Conservation (phyloP, 2,113 vertebrate genomes). For the Microcebus griseorufus region DNA sequence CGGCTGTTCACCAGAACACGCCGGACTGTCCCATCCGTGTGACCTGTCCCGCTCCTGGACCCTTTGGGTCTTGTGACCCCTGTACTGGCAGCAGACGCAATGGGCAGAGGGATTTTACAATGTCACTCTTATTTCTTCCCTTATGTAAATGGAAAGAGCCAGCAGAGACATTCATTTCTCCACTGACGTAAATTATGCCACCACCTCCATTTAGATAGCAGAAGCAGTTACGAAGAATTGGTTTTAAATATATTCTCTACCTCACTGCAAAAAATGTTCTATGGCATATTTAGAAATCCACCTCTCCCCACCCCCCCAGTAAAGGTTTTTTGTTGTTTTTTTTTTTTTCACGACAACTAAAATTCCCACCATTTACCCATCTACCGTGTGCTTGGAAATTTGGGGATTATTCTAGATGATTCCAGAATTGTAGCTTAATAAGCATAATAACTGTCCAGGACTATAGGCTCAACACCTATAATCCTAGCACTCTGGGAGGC, state of each 20-base stretch:
- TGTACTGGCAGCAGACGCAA: neutral
- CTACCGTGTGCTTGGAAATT: neutral
- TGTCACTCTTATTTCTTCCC: slow-evolving; percentile 38
- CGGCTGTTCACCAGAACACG: neutral
- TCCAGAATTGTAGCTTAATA: neutral
- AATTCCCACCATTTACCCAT: neutral
- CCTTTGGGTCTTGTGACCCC: neutral
- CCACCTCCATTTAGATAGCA: slow-evolving; percentile 43
- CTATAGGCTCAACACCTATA: too few species aligned
- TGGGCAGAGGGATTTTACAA: neutral
- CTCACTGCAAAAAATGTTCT: slow-evolving; percentile 24
- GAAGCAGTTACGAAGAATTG: slow-evolving; percentile 58
- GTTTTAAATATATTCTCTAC: slow-evolving; percentile 70
- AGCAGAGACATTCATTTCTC: slow-evolving; percentile 59
- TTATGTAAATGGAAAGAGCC: slow-evolving; percentile 57
- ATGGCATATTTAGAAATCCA: slow-evolving; percentile 41
- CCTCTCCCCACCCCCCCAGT: neutral
- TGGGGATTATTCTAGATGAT: neutral
- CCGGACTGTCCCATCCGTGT: neutral
- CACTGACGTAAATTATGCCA: slow-evolving; percentile 49
- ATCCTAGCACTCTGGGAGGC: too few species aligned
- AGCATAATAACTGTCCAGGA: neutral
- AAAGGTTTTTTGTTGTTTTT: neutral
- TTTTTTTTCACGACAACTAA: neutral
- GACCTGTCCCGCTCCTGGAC: neutral